Evolutionary conservation across 2,888 invertebrate species (phyloP), one percentile per base, ranked within the genome.

Genomic region (Danaus chrysippus): DNA sequence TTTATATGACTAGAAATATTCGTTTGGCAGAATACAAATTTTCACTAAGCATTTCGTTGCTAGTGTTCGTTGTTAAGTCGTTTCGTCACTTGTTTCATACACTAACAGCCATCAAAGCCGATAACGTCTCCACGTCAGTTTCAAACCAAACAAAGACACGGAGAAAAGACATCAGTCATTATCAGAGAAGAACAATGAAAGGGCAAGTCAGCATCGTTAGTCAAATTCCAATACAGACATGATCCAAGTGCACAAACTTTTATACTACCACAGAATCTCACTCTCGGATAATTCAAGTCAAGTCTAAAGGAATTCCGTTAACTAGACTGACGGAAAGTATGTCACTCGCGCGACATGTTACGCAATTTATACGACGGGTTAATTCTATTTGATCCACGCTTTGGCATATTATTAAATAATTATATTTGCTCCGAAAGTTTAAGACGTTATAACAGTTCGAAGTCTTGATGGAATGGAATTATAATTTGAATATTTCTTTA

Each of bases 131-230:
- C 86, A 75, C 83, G 84, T 86, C 85, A 83, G 77, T 82, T 86
- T 86, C 86, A 81, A 78, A 74, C 71, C 75, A 79, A 85, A 89
- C 88, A 88, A 88, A 87, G 88, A 87, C 84, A 83, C 77, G 76
- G 74, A 72, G 83, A 78, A 83, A 84, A 87, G 82, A 81, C 87
- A 89, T 88, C 87, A 84, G 81, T 87, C 90, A 90, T 89, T 90
- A 90, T 82, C 87, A 84, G 79, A 73, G 77, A 79, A 81, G 85
- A 86, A 89, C 86, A 89, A 90, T 89, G 81, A 84, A 89, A 79
- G 73, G 69, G 75, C 83, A 71, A 84, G 81, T 90, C 89, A 90
- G 74, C 81, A 81, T 86, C 87, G 89, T 88, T 88, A 87, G 79
- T 81, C 76, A 80, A 82, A 74, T 84, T 81, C 76, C 81, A 82